Evolutionary conservation across 1,140 invertebrate genomes (phyloP).

Genomic region (Penaeus vannamei): DNA sequence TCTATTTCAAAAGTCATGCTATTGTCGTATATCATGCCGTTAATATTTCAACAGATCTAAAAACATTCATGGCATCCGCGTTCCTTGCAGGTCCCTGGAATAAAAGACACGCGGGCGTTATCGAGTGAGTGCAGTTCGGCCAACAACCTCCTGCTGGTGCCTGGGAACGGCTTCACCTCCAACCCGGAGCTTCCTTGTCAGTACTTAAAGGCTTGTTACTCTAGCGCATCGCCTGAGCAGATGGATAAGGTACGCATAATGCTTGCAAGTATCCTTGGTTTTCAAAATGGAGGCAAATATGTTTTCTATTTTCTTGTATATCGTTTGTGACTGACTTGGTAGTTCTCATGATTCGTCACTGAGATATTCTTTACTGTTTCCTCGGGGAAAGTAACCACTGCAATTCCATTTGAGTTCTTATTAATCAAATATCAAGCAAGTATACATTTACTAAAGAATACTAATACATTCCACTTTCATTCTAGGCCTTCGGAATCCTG

Average conservation of each 20-base stretch:
- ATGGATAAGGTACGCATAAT: neutral
- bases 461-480: neutral
- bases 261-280: neutral
- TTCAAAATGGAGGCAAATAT: neutral
- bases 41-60: too few relatives aligned
- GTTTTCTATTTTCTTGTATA: neutral
- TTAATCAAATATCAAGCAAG: neutral
- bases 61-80: too few relatives aligned
- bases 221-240: conserved; percentile 73
- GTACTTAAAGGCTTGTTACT: conserved; percentile 80
- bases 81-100: conserved; percentile 73
- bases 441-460: neutral
- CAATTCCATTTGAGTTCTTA: neutral
- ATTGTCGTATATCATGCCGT: too few relatives aligned
- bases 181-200: conserved; percentile 76
- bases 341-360: too few relatives aligned
- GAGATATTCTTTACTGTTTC: too few relatives aligned
- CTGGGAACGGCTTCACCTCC: conserved; percentile 80
- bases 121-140: conserved; percentile 77
- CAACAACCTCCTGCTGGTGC: conserved; percentile 78
- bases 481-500: neutral
- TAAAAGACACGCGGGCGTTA: conserved; percentile 82
- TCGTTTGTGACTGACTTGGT: too few relatives aligned
- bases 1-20: too few relatives aligned
- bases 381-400: too few relatives aligned